Evolutionary conservation across 2,797 vertebrate genomes (phyloP), one percentile per base, ranked within the genome.

Genomic region (Echeneis naucrates): DNA sequence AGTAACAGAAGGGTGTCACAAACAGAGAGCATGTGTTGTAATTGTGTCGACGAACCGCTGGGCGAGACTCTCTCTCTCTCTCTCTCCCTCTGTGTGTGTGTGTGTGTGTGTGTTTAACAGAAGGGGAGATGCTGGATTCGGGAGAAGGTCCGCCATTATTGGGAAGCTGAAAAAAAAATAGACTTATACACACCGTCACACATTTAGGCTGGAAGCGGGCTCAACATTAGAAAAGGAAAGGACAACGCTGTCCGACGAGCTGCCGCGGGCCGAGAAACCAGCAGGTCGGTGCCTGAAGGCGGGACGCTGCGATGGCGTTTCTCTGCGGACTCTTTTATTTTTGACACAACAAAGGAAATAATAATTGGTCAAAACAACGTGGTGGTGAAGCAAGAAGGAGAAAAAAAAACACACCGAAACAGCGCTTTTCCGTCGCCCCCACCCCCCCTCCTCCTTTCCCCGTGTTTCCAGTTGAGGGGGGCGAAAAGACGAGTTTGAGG

Each of bases 91-190:
- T n/a, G n/a, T n/a, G n/a, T n/a, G n/a, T n/a, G n/a, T n/a, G n/a
- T n/a, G n/a, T 52, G 50, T 37, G n/a, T n/a, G n/a, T n/a, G n/a
- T n/a, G n/a, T n/a, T n/a, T n/a, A n/a, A 87, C 60, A 85, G 88
- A 86, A 92, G 92, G 82, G 92, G 89, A 91, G 92, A 94, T 90
- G 90, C 92, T 88, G 85, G 90, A 92, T 91, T 91, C 89, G 71
- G 90, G 87, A 95, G 92, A 94, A 91, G 89, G 89, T 92, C 94
- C 95, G 94, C 94, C 94, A 95, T 95, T 95, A 95, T 93, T 90
- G 93, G 90, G 92, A 94, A 93, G 90, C 93, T 80, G 89, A 78
- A 88, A 75, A 88, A 87, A 92, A 87, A 70, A 50, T 26, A 86
- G 87, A 87, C 87, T 87, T 87, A 63, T 40, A 76, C 85, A 82